phyloP scores from a whole-genome alignment of 1,140 invertebrate species.

The Maconellicoccus hirsutus region DNA sequence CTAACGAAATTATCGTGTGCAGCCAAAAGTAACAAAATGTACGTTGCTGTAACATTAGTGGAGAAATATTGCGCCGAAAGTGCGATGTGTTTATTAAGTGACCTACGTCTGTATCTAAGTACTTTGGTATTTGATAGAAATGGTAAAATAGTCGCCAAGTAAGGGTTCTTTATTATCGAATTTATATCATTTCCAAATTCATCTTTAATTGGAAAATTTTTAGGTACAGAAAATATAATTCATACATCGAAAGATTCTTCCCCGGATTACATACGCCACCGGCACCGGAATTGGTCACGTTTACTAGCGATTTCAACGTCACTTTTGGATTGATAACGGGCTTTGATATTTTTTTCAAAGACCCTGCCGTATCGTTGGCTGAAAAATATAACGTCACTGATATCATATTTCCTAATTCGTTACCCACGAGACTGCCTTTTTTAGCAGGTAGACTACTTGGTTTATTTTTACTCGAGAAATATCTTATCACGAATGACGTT shows the following conservation, averaged over 20 bases:
- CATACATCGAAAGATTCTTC: constrained; percentile 43
- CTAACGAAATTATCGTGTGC: neutral
- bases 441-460: neutral
- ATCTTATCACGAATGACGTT: too few relatives aligned
- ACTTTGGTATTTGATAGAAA: neutral
- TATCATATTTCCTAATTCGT: constrained; percentile 55
- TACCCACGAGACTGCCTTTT: constrained; percentile 60
- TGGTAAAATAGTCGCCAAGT: neutral
- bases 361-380: constrained; percentile 45
- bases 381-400: constrained; percentile 45
- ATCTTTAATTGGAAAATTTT: neutral
- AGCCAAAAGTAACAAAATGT: neutral
- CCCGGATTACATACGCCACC: constrained; percentile 38
- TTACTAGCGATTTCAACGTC: constrained; percentile 68
- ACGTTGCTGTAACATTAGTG: neutral
- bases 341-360: constrained; percentile 57
- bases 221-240: constrained; percentile 63
- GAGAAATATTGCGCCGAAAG: neutral
- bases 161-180: neutral
- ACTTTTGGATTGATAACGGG: constrained; percentile 64
- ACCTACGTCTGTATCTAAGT: neutral
- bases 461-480: too few relatives aligned
- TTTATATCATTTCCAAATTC: neutral
- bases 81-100: neutral
- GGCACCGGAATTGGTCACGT: constrained; percentile 41